These are phyloP conservation scores for Microplitis mediator DNA, from an alignment of 1,140 invertebrate genomes.

Conservation along the genomic window DNA sequence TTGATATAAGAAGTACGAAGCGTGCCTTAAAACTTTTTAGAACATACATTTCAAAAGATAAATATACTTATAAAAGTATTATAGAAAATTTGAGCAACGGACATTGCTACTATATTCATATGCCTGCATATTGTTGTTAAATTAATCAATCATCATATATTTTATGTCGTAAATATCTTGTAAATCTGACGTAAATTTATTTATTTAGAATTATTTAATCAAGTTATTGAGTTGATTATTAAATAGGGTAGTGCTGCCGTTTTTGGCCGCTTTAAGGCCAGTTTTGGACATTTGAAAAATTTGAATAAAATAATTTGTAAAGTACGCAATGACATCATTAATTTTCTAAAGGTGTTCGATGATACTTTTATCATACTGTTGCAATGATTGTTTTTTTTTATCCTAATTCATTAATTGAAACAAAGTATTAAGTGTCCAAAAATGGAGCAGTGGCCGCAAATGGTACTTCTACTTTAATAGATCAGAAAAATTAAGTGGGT, in stretches of 20 bases:
- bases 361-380: no score
- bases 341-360: no score
- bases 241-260: constrained; percentile 3
- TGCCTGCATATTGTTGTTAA: constrained; percentile 16
- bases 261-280: no score
- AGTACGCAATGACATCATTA: no score
- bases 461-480: constrained; percentile 17
- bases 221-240: no score
- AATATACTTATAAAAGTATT: constrained; percentile 33
- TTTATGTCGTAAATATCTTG: constrained; percentile 1
- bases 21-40: constrained; percentile 53
- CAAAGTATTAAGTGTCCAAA: no score
- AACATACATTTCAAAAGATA: constrained; percentile 21
- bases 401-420: no score
- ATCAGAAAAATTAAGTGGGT: constrained; percentile 35
- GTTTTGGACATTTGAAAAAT: not conserved
- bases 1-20: constrained; percentile 49
- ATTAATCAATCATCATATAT: not conserved
- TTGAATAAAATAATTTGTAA: no score
- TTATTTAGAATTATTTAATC: no score
- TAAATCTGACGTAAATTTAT: constrained; percentile 37
- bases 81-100: constrained; percentile 39
- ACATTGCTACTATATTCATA: constrained; percentile 38
- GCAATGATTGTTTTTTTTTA: no score
- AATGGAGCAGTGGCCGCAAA: constrained; percentile 28